Percentiles rank a stretch among this genome's conserved stretches.
Evolutionary conservation across 2,113 vertebrate species (phyloP).

Genomic region (Danionella cerebrum): DNA sequence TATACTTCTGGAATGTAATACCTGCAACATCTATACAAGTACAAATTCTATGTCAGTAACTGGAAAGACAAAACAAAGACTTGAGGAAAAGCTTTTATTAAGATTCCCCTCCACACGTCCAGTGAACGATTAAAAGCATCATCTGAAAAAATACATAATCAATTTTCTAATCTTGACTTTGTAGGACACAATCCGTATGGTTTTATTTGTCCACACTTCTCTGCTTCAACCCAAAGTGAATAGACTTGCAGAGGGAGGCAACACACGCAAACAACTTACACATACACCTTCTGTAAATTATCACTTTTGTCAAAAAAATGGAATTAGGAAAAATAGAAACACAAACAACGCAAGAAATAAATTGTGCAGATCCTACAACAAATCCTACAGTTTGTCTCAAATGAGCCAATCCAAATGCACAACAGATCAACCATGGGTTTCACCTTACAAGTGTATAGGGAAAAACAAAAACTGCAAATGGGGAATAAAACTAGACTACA

Average conservation of each 20-base stretch:
- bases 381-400: too few relatives aligned
- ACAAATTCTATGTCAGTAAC: background rate
- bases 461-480: too few relatives aligned
- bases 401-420: too few relatives aligned
- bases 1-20: background rate
- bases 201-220: background rate
- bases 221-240: background rate
- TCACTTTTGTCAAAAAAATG: too few relatives aligned
- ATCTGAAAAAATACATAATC: background rate
- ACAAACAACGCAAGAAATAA: too few relatives aligned
- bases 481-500: too few relatives aligned
- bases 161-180: background rate
- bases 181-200: background rate
- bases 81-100: background rate
- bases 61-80: background rate
- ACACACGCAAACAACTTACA: background rate
- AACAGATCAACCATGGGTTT: too few relatives aligned
- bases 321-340: too few relatives aligned
- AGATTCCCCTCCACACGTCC: background rate
- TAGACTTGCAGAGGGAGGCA: slow-evolving; percentile 1
- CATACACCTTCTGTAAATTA: too few relatives aligned
- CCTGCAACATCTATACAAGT: background rate
- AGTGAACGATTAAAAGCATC: background rate
- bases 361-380: too few relatives aligned
- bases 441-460: too few relatives aligned